Evolutionary conservation across 2,797 vertebrate species (phyloP), one percentile per base, ranked within the genome.

Genomic region (Semotilus atromaculatus): DNA sequence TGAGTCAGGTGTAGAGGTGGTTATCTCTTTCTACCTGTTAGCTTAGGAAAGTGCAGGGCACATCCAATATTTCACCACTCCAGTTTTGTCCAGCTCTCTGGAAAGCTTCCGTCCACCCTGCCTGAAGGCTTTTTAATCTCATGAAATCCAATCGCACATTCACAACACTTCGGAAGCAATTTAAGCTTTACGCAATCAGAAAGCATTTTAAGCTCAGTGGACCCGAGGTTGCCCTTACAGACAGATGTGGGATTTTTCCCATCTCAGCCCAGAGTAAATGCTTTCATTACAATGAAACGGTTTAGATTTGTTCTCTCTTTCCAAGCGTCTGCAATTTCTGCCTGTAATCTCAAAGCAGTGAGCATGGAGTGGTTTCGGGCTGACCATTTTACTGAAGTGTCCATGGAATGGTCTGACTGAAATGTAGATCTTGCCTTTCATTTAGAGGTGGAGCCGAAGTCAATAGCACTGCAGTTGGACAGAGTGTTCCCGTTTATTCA

Each of bases 171-270:
- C 66, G 31, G 51, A 85, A 79, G 77, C 83, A 79, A 81, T 80
- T 80, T 51, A 68, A 83, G 80, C 45, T 82, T 55, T 81, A 83
- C 88, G 88, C 87, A 92, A 74, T 90, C 87, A 85, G 58, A 85
- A 79, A 86, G 76, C 81, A 75, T 85, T 92, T 90, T 81, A 89
- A 86, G 80, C 87, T 88, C 81, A 72, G 79, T 86, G 84, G 86
- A 90, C 89, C 87, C 87, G 82, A 82, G 71, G 83, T 87, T 74
- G 68, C 29, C 38, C 70, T 21, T 6, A 19, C 21, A 76, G 45
- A 87, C 89, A 82, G 81, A 83, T 84, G 72, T 80, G 83, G 43
- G 58, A 72, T 29, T 23, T 62, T 43, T 55, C 51, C 58, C 45
- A 64, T 51, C 6, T 48, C 60, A 26, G 43, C 8, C 8, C 51